Evolutionary conservation across 2,888 invertebrate species (phyloP), one percentile per base, ranked within the genome.

Genomic region (Hermodice carunculata): DNA sequence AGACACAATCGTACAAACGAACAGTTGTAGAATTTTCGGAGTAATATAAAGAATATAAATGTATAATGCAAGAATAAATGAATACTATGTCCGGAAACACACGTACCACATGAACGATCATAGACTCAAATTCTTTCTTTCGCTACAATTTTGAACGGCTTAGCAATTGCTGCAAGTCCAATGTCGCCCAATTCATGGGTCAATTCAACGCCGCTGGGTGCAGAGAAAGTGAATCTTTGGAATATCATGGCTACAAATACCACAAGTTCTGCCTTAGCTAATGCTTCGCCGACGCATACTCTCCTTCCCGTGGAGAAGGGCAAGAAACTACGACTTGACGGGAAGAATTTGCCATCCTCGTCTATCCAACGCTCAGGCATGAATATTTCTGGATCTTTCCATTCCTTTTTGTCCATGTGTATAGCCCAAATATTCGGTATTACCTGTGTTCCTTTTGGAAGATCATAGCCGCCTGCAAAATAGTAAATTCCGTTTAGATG

Each of bases 261-360:
- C 51, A 71, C 67, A 5, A 81, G 66, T 53, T 79, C 76, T 0
- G 76, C 73, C 53, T 77, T 79, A 11, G 79, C 79, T 22, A 80
- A 65, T 1, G 65, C 52, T 61, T 80, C 79, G 24, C 80, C 81
- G 0, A 78, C 67, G 73, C 81, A 81, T 14, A 74, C 76, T n/a
- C 81, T 64, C 14, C 75, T 66, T 5, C 80, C 81, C 1, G 76
- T 75, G 14, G 77, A 76, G 62, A 81, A 81, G 0, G 81, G 81
- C 29, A 79, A 67, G 76, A 76, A 80, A 44, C 70, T 74, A 6
- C 70, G 67, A 2, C 74, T 76, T 66, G 75, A 76, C 0, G 77
- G 67, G 5, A 62, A 72, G 53, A 79, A 58, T 31, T 74, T 74
- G 5, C 79, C 79, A 37, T 74, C 61, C 24, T 71, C 71, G 19